phyloP scores from a whole-genome alignment of 2,888 invertebrate species.

The Rhabditoides inermis region DNA sequence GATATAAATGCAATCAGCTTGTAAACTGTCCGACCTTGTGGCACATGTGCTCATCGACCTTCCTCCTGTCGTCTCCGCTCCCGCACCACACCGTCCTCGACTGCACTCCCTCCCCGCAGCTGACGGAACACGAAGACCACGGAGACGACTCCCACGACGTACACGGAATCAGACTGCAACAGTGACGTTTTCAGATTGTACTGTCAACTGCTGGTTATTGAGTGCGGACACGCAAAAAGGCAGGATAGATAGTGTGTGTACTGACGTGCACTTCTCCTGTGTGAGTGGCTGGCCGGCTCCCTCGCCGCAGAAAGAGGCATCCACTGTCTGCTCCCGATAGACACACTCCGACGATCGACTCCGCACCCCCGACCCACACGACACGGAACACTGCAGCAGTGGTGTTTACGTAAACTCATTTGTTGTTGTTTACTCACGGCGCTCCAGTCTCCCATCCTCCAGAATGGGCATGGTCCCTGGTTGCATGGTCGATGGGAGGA shows the following conservation, averaged over 20 bases:
- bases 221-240: too few relatives aligned
- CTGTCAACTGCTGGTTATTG: too few relatives aligned
- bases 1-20: too few relatives aligned
- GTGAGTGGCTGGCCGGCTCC: conserved; percentile 18
- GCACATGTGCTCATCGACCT: conserved; percentile 21
- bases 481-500: conserved; percentile 52
- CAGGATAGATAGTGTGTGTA: neutral
- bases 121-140: conserved; percentile 44
- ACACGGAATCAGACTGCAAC: conserved; percentile 38
- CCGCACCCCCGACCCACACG: conserved; percentile 48
- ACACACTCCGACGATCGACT: conserved; percentile 43
- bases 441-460: conserved; percentile 54
- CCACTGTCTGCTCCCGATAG: conserved; percentile 45
- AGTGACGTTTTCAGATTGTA: neutral
- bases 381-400: conserved; percentile 43
- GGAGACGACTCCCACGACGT: conserved; percentile 33
- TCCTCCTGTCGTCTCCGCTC: neutral
- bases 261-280: conserved; percentile 25
- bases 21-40: too few relatives aligned
- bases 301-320: conserved; percentile 42
- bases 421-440: conserved; percentile 39
- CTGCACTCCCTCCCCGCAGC: conserved; percentile 30
- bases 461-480: conserved; percentile 54
- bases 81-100: conserved; percentile 10
- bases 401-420: neutral